Evolutionary conservation across 2,113 vertebrate genomes (phyloP).

Genomic region (Chloropsis cyanopogon): DNA sequence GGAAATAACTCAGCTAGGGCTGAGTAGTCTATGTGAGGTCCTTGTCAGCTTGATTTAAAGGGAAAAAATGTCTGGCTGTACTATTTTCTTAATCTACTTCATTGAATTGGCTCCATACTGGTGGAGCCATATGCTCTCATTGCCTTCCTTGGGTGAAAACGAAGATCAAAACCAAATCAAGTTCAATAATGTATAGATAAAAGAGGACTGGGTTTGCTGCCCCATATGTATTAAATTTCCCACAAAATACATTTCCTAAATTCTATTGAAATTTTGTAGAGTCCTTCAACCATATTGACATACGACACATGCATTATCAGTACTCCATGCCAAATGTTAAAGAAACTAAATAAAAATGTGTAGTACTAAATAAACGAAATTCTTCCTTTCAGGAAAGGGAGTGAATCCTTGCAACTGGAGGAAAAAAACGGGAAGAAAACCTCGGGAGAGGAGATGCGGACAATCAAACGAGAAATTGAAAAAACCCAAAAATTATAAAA

Average conservation of each 20-base stretch:
- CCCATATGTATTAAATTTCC: not conserved
- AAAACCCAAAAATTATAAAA: too few species aligned
- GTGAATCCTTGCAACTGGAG: too few species aligned
- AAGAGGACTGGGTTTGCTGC: not conserved
- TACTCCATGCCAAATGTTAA: not conserved
- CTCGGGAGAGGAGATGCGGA: too few species aligned
- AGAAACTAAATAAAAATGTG: not conserved
- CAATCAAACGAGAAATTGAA: too few species aligned
- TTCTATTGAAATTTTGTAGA: not conserved
- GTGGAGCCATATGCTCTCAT: too few species aligned
- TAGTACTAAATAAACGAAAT: not conserved
- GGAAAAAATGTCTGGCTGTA: not conserved
- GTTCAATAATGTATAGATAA: not conserved
- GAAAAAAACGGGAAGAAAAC: too few species aligned
- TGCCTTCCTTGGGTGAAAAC: not conserved
- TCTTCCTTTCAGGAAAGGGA: too few species aligned
- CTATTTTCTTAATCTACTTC: not conserved
- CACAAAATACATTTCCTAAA: not conserved
- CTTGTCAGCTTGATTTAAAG: not conserved
- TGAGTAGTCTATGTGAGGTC: not conserved
- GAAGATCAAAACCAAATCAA: not conserved
- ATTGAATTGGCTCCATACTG: not conserved
- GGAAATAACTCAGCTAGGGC: not conserved
- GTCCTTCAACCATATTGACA: not conserved
- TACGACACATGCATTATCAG: not conserved